Evolutionary conservation across 2,113 vertebrate genomes (phyloP).

Genomic region (Glareola pratincola): DNA sequence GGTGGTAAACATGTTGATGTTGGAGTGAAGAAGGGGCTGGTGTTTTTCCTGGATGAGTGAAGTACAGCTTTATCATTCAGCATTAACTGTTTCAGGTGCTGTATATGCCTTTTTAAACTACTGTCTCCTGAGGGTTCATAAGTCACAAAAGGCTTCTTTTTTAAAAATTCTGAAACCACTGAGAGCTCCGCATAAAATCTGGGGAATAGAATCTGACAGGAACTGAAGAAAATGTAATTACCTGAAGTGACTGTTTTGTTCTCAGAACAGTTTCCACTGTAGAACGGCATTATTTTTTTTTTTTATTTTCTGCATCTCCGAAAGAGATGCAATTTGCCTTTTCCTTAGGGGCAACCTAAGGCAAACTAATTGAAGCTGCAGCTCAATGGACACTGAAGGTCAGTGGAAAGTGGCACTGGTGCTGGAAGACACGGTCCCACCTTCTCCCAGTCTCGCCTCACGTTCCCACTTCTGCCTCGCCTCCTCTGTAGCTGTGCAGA

Average conservation of each 20-base stretch:
- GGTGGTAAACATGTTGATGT: constrained; percentile 61
- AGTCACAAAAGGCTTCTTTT: neutral
- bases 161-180: neutral
- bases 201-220: neutral
- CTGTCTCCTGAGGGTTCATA: neutral
- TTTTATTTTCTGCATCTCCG: neutral
- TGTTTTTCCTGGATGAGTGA: constrained; percentile 25
- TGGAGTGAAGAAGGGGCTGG: constrained; percentile 23
- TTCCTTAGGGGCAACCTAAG: neutral
- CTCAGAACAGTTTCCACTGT: neutral
- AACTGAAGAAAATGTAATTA: neutral
- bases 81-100: constrained; percentile 26
- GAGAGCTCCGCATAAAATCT: neutral
- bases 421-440: neutral
- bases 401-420: neutral
- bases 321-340: neutral
- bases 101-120: neutral
- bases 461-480: neutral
- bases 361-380: neutral
- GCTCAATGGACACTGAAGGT: neutral
- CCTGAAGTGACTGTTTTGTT: neutral
- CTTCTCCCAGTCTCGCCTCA: fast-evolving
- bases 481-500: neutral
- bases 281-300: fast-evolving
- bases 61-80: neutral